These are phyloP conservation scores for Drosophila incognita DNA, from an alignment of 2,888 invertebrate genomes.

Conservation along the genomic window DNA sequence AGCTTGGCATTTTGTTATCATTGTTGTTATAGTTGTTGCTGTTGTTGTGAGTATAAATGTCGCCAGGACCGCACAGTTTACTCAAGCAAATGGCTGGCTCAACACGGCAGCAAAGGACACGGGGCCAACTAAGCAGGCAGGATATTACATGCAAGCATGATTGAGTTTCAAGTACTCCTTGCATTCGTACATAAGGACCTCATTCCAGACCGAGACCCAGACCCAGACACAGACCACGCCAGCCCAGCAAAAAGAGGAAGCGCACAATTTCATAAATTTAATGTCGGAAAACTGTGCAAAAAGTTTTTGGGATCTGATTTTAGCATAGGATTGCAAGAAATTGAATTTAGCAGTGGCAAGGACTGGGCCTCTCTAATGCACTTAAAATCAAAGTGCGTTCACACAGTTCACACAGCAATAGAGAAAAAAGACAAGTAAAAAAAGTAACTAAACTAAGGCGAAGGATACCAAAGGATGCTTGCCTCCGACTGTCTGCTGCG, in stretches of 20 bases:
- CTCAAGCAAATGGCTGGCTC: slow-evolving; percentile 82
- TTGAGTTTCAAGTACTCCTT: slow-evolving; percentile 73
- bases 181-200: slow-evolving; percentile 24
- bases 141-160: slow-evolving; percentile 80
- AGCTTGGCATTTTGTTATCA: slow-evolving; percentile 74
- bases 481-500: slow-evolving; percentile 46
- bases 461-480: slow-evolving; percentile 52
- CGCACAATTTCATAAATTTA: slow-evolving; percentile 79
- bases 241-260: slow-evolving; percentile 59
- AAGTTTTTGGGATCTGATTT: slow-evolving; percentile 65
- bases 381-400: slow-evolving; percentile 84
- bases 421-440: slow-evolving; percentile 22
- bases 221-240: not conserved
- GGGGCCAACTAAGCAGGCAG: slow-evolving; percentile 58
- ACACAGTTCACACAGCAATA: slow-evolving; percentile 56
- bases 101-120: slow-evolving; percentile 55
- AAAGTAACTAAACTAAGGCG: slow-evolving; percentile 37
- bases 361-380: slow-evolving; percentile 83
- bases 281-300: slow-evolving; percentile 66
- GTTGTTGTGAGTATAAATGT: slow-evolving; percentile 69
- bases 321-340: slow-evolving; percentile 82
- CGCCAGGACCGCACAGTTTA: slow-evolving; percentile 67
- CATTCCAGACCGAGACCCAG: not conserved
- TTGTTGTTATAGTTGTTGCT: slow-evolving; percentile 42
- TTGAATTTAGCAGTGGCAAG: slow-evolving; percentile 67